Conservation (phyloP, 2,888 invertebrate genomes). For the Ellobium chinense region DNA sequence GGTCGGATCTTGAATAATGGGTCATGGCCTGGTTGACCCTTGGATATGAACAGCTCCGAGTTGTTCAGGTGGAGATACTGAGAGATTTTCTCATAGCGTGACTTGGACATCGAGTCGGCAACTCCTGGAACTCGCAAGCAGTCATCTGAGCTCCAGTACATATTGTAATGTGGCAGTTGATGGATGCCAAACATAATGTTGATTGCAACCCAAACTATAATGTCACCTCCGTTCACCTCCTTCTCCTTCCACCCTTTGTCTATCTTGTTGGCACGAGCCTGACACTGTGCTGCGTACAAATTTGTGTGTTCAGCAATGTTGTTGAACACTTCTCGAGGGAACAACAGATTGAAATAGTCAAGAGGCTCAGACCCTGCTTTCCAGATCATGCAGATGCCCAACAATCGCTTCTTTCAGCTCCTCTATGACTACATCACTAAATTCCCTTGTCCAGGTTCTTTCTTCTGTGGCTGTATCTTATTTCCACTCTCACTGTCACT, state of each 20-base stretch:
- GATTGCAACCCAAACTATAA: neutral
- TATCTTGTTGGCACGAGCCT: neutral
- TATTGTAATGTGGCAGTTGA: neutral
- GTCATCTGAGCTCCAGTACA: neutral
- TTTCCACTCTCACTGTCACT: neutral
- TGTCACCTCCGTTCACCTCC: neutral
- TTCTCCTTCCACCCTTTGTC: neutral
- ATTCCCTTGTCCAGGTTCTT: neutral
- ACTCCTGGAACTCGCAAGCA: neutral
- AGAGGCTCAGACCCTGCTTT: neutral
- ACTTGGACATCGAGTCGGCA: neutral
- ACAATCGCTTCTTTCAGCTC: neutral
- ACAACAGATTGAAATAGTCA: neutral
- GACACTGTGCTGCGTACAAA: neutral
- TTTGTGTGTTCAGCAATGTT: neutral
- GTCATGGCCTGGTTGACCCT: too few species aligned
- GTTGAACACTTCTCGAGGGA: neutral
- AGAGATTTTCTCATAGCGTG: neutral
- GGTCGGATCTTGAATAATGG: too few species aligned
- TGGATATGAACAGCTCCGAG: neutral
- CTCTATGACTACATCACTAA: neutral
- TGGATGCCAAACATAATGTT: neutral
- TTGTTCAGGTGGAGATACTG: neutral
- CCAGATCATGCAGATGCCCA: neutral
- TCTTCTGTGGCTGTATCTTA: neutral